Evolutionary conservation across 2,113 vertebrate species (phyloP), one percentile per base, ranked within the genome.

Genomic region (Sprattus sprattus): DNA sequence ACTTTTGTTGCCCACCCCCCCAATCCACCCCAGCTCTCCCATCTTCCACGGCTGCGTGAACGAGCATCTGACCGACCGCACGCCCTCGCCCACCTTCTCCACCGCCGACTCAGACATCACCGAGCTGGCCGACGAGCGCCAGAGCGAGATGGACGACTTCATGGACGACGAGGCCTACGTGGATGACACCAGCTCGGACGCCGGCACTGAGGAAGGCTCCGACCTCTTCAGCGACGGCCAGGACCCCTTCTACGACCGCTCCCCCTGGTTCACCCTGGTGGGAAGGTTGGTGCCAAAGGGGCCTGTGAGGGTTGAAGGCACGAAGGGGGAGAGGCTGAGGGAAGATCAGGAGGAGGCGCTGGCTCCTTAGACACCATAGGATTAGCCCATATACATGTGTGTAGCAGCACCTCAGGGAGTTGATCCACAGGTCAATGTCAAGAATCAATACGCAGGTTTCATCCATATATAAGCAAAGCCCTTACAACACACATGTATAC

Each of bases 231-330:
- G 96, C 91, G 98, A 99, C 52, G 98, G 98, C 92, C 98, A 97
- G 89, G 98, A 99, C 95, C 98, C 98, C 84, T 99, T 99, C 97
- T 99, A 99, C 89, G 98, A 99, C 97, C 97, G 98, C 89, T 99
- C 98, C 95, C 98, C 98, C 92, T 99, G 98, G 98, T 99, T 99
- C 97, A 99, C 97, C 96, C 97, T 99, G 95, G 98, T 99, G 96
- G 98, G 98, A 97, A 99, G 98, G 98, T 99, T 99, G 97, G 98
- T 99, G 97, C 96, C 71, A 88, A n/a, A 45, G 75, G 22, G 95
- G 93, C 92, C 89, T 88, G 49, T 82, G 81, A 93, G 94, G 93
- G 94, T 95, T 93, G 86, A 90, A 92, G 87, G 85, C 89, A 80
- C 44, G 88, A 52, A 84, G 92, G 91, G 91, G 93, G 71, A 82